Base-by-base conservation (phyloP, 2,888 invertebrate genomes). In the Carabus problematicus region DNA sequence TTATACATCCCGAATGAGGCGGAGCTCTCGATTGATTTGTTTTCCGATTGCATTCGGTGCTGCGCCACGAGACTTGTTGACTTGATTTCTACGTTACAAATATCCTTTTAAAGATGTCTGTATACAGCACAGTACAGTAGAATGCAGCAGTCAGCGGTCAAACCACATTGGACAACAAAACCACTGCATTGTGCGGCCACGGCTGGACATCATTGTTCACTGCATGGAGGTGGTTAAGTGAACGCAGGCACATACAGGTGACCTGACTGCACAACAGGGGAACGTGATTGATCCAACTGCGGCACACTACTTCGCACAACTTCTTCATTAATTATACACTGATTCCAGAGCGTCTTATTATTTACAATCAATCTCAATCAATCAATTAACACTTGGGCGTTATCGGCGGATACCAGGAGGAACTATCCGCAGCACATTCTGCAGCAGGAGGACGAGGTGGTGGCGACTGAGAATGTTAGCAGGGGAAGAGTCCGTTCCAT, bases 351-450 rank as follows among this genome's bases (percentile, higher is more conserved):
- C 67, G 72, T 71, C 71, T 71, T 70, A 72, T 71, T 71, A 68
- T 45, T 61, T 71, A 59, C 62, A 58, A 72, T 72, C 72, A 72
- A 72, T 72, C 72, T 70, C 72, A 71, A 73, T 73, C 72, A 71
- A 73, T 73, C 72, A 73, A 73, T 73, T 73, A 72, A 39, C 40
- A 59, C 42, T 39, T 18, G 56, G 8, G 39, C 18, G 40, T 3
- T 12, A 56, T 19, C 40, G 39, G 12, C 3, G 18, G 45, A 14
- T 14, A 45, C 14, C 45, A 14, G 45, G 45, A 45, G 45, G n/a
- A 45, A 45, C 14, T n/a, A 7, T 45, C 7, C 45, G 45, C 7
- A 14, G 45, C 7, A 14, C 3, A n/a, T 3, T 14, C 45, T 29
- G 29, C 3, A 3, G 29, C 29, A 29, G 29, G 29, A 29, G 29